Evolutionary conservation across 2,113 vertebrate species (phyloP), one percentile per base, ranked within the genome.

Genomic region (Dicerorhinus sumatrensis): DNA sequence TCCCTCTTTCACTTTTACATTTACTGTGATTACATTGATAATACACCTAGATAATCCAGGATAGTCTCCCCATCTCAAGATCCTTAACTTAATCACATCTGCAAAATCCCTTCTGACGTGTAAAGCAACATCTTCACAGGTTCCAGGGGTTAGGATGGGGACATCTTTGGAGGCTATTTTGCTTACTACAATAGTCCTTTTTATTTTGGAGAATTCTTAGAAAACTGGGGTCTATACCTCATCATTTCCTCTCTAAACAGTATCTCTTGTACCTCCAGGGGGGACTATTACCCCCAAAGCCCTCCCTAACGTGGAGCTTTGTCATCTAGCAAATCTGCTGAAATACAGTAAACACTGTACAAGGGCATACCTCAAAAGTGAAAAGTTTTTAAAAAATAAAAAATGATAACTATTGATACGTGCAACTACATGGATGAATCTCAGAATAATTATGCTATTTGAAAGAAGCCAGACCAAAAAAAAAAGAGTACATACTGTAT

Each of bases 391-490:
- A 21, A 25, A 72, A 62, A 60, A 46, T 27, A 42, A 25, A 27
- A 89, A 94, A 70, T 46, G 29, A 54, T 27, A 92, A 58, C 16
- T 46, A 31, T 23, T 42, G 8, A 70, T 86, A 13, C 8, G 10
- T 73, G 65, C 63, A 90, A 36, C 36, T n/a, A 70, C 14, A 23
- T 76, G 56, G 33, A 58, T 95, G 62, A 58, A 77, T 90, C 48
- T 93, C 62, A 83, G 63, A 94, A 89, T 42, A 91, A 75, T 54
- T 58, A 73, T 58, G 58, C 62, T 89, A 31, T 69, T 62, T 88
- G 82, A 95, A 92, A 46, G 23, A 96, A 21, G 39, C 21, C 76
- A 70, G 54, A n/a, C 36, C 8, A 5, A 70, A 82, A 76, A 82
- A 76, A 33, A 1, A 77, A 21, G 1, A 23, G 25, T 54, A 51